These are phyloP conservation scores for Cepaea nemoralis DNA, from an alignment of 1,140 invertebrate genomes.

Conservation along the genomic window DNA sequence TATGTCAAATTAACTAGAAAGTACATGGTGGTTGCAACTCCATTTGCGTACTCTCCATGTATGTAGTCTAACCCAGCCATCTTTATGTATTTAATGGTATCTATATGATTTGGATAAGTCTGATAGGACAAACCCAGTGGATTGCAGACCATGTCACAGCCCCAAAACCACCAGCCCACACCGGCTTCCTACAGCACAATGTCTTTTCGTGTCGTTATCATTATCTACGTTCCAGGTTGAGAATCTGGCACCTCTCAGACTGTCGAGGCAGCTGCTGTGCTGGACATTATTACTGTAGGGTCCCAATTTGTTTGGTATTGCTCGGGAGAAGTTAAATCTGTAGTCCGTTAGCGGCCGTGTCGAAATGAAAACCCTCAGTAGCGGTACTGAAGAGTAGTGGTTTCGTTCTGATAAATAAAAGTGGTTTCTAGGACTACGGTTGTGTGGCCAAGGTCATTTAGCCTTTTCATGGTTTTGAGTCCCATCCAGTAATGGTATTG, in stretches of 20 bases:
- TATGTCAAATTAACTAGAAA: neutral
- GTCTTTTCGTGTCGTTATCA: neutral
- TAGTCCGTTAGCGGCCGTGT: neutral
- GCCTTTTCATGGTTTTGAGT: neutral
- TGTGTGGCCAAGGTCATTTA: neutral
- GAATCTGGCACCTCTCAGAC: neutral
- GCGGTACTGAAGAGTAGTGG: neutral
- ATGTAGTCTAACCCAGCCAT: neutral
- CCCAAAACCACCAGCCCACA: slow-evolving; percentile 8
- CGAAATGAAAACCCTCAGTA: neutral
- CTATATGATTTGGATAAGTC: neutral
- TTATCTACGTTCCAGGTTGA: slow-evolving; percentile 1
- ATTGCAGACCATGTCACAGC: neutral
- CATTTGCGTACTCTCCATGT: neutral
- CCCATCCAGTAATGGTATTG: slow-evolving; percentile 14
- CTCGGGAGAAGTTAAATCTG: neutral
- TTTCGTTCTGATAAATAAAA: neutral
- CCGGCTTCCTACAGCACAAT: neutral
- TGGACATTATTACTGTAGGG: neutral
- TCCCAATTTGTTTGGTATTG: neutral
- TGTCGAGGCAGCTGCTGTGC: neutral
- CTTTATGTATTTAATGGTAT: neutral
- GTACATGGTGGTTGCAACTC: neutral
- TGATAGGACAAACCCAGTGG: neutral
- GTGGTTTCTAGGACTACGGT: neutral